phyloP scores from a whole-genome alignment of 2,113 vertebrate species.

The Chaetodon trifascialis region DNA sequence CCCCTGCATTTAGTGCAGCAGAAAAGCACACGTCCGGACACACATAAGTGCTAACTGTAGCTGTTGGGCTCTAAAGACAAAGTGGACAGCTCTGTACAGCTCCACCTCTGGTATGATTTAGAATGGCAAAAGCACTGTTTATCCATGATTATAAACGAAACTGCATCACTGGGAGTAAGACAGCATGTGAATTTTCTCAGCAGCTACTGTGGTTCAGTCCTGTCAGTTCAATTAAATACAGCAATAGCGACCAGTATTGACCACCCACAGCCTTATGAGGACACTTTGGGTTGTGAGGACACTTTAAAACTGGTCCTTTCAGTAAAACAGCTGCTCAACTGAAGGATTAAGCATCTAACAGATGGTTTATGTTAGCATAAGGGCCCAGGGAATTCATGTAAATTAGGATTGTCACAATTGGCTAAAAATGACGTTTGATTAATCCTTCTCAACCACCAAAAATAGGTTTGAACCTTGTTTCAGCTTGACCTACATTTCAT shows the following conservation, averaged over 20 bases:
- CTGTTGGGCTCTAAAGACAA: slow-evolving; percentile 38
- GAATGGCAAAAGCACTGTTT: slow-evolving; percentile 4
- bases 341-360: not conserved
- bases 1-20: slow-evolving; percentile 30
- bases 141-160: not conserved
- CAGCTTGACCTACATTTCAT: too few species aligned
- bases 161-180: not conserved
- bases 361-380: not conserved
- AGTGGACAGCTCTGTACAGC: slow-evolving; percentile 16
- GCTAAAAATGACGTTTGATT: too few species aligned
- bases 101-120: slow-evolving; percentile 16
- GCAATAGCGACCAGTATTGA: not conserved
- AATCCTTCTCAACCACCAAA: too few species aligned
- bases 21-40: slow-evolving; percentile 37
- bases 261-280: slow-evolving; percentile 2
- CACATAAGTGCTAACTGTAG: slow-evolving; percentile 46
- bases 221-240: not conserved
- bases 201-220: slow-evolving; percentile 12
- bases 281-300: slow-evolving; percentile 1
- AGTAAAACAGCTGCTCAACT: not conserved
- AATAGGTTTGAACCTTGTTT: too few species aligned
- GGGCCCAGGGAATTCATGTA: not conserved
- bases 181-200: slow-evolving; percentile 13
- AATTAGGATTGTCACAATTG: not conserved
- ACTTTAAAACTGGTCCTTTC: not conserved